phyloP scores from a whole-genome alignment of 1,140 invertebrate species.

The Magallana ariakensis region DNA sequence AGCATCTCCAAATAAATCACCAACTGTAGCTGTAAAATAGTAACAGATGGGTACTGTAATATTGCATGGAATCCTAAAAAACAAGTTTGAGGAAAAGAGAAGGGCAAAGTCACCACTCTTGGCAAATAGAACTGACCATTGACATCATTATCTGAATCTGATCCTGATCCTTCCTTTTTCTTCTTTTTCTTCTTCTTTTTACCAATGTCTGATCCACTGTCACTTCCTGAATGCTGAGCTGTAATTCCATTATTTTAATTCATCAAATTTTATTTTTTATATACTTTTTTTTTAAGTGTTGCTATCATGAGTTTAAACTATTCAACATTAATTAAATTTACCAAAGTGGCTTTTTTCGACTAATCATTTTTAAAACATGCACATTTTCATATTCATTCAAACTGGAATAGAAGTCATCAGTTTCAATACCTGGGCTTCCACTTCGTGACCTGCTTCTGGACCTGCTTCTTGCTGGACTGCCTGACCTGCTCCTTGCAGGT shows the following conservation, averaged over 20 bases:
- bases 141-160: conserved; percentile 44
- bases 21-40: conserved; percentile 71
- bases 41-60: neutral
- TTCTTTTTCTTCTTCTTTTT: conserved; percentile 58
- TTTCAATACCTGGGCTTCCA: neutral
- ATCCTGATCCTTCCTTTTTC: conserved; percentile 41
- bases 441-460: conserved; percentile 43
- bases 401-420: too few species aligned
- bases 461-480: conserved; percentile 49
- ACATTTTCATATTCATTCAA: too few species aligned
- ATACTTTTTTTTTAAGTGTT: neutral
- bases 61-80: too few species aligned
- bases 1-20: conserved; percentile 94
- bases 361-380: too few species aligned
- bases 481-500: conserved; percentile 48
- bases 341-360: too few species aligned
- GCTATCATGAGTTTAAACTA: neutral
- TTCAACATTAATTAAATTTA: too few species aligned
- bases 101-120: too few species aligned
- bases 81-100: too few species aligned
- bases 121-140: conserved; percentile 32
- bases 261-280: neutral
- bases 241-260: neutral
- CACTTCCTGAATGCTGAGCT: conserved; percentile 14
- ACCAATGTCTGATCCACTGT: conserved; percentile 57